Base-by-base conservation (phyloP, 1,140 invertebrate genomes). In the Drosophila obscura region DNA sequence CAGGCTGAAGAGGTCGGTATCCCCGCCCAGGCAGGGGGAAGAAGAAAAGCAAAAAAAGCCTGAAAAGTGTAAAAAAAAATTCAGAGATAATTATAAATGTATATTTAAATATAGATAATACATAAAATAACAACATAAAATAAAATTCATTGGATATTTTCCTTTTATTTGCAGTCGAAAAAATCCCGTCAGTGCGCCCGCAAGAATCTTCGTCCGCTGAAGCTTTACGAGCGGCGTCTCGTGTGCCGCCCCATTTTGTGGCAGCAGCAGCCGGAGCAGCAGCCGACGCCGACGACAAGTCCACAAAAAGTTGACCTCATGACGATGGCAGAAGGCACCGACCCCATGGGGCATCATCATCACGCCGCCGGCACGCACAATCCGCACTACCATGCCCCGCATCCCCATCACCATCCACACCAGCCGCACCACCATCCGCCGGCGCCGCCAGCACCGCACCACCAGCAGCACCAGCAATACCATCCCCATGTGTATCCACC, bases 311-410 rank as follows among this genome's bases (percentile, higher is more conserved):
- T 90, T 83, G 84, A 92, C 91, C 90, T 91, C 76, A 92, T 92
- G 91, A 92, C 91, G 89, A 92, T 92, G 91, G 91, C 91, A 81
- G 91, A 92, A 91, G 90, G 91, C 77, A 91, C 84, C 80, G 91
- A 92, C 91, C 91, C 91, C 68, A 92, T 92, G 88, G 91, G 91
- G 88, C 90, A 91, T 89, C 90, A 91, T 77, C 84, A 84, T 68
- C 71, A 80, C 71, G 68, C 87, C 72, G 74, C 80, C 69, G 80
- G 89, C 73, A 80, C 83, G 58, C 87, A 91, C 68, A 87, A 91
- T 63, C 80, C 73, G 50, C 85, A 73, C 11, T 62, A 88, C 64
- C 74, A 58, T n/a, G 68, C 67, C 19, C 72, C 67, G 48, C 78
- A 63, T 19, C 80, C 84, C 15, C 71, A 83, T 31, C 77, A 85